phyloP scores from a whole-genome alignment of 2,113 vertebrate genomes.

The Ceyx cyanopectus region DNA sequence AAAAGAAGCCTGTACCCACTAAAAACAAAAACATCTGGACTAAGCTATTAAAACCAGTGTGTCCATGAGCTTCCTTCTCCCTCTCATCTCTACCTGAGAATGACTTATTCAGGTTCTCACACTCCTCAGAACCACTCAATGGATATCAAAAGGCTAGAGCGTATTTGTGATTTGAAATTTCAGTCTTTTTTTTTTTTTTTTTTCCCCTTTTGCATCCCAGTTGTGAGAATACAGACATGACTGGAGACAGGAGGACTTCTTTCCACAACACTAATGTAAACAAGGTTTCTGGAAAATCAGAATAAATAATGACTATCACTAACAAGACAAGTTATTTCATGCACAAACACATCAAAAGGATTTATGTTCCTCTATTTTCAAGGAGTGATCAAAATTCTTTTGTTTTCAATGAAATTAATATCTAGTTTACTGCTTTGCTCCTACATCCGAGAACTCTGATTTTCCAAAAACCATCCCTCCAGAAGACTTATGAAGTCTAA shows the following conservation, averaged over 20 bases:
- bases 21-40: background rate
- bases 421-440: background rate
- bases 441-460: background rate
- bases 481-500: background rate
- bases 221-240: background rate
- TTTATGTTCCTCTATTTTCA: background rate
- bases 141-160: background rate
- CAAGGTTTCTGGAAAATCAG: conserved; percentile 12
- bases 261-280: background rate
- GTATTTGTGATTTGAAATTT: background rate
- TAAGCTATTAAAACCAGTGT: background rate
- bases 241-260: background rate
- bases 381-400: background rate
- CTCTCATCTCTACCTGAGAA: background rate
- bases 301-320: background rate
- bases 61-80: background rate
- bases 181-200: background rate
- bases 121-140: background rate
- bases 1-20: background rate
- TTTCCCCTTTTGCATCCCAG: background rate
- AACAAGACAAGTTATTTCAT: background rate
- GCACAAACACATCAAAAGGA: background rate
- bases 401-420: background rate
- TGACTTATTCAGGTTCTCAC: background rate
- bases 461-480: background rate